phyloP scores from a whole-genome alignment of 2,888 invertebrate species.

The Catonia carolina region DNA sequence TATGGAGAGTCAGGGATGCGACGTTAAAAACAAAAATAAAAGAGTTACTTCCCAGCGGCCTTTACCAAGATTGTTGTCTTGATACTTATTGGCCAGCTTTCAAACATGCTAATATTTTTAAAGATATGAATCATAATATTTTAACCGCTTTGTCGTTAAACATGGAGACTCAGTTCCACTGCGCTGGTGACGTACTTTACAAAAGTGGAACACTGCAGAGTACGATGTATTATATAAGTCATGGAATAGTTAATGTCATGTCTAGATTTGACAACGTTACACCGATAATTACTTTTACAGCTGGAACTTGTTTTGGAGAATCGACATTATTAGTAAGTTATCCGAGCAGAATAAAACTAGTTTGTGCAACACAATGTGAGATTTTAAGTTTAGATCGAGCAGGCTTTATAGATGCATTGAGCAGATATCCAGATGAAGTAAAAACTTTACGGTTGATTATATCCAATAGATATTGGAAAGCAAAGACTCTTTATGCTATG shows the following conservation, averaged over 20 bases:
- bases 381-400: background rate
- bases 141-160: background rate
- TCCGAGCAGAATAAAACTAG: background rate
- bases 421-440: background rate
- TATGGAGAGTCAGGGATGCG: no score
- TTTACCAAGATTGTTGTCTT: background rate
- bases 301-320: background rate
- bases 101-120: background rate
- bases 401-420: background rate
- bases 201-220: background rate
- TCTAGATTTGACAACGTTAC: background rate
- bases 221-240: background rate
- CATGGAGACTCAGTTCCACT: conserved; percentile 2
- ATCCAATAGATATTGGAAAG: background rate
- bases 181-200: background rate
- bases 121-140: background rate
- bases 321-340: background rate
- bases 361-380: conserved; percentile 2
- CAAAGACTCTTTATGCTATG: background rate
- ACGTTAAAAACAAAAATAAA: background rate
- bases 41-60: background rate
- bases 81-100: conserved; percentile 5
- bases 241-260: background rate
- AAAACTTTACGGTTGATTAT: background rate
- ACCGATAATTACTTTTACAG: background rate